Evolutionary conservation across 1,140 invertebrate genomes (phyloP), one percentile per base, ranked within the genome.

Genomic region (Zaprionus africanus): DNA sequence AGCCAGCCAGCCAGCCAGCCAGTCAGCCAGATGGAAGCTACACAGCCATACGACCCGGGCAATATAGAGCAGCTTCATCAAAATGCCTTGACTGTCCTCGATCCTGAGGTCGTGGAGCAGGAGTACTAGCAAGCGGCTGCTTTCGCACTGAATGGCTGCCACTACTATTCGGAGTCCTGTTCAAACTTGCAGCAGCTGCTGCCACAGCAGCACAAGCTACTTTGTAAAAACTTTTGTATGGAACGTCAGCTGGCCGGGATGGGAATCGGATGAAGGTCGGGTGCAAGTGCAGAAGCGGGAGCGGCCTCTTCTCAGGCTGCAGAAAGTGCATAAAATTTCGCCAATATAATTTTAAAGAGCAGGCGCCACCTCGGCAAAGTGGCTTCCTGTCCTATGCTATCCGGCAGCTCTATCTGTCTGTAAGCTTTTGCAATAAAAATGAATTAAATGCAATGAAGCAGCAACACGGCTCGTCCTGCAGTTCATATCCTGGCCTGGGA

Each of bases 391-490:
- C 51, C 54, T 28, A 63, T 62, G 58, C 72, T 76, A 60, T 80
- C 26, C 56, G 43, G n/a, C 53, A 17, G 73, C 67, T 60, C 70
- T 88, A 79, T 81, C 84, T 87, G 81, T 88, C 75, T 84, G 84
- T 87, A 76, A 87, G 84, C 84, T 88, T 88, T 75, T 85, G 85
- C 85, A 90, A 90, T 90, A 90, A 90, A 90, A 90, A 90, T 90
- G 85, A 90, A 90, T 90, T 90, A 90, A 90, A 90, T 90, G 85
- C 85, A 90, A 90, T 90, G 85, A 90, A 90, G 85, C 79, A 79
- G 81, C 78, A 79, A 60, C 43, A 34, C 38, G 26, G 53, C 65
- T 78, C 77, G 15, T 63, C 57, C 63, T 58, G 51, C 75, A 60
- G 63, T 64, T 41, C 63, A 65, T 58, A 65, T 70, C 63, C 62